Conservation (phyloP, 2,113 vertebrate genomes). For the Australoheros scitulus region DNA sequence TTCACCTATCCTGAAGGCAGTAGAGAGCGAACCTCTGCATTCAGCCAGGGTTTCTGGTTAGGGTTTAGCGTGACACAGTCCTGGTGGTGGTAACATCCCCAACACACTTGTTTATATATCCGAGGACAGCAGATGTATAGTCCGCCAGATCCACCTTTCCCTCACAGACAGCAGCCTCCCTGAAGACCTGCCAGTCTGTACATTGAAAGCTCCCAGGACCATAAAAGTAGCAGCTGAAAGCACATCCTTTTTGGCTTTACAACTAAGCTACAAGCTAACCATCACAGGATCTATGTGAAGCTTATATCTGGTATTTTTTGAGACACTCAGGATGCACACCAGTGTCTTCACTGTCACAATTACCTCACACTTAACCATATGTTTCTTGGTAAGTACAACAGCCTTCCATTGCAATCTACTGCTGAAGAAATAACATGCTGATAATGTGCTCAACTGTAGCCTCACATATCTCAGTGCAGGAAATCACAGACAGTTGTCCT, state of each 20-base stretch:
- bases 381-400: neutral
- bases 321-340: neutral
- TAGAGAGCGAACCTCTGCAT: too few relatives aligned
- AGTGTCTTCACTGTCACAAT: neutral
- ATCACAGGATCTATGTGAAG: neutral
- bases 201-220: too few relatives aligned
- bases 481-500: conserved; percentile 66
- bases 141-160: too few relatives aligned
- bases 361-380: neutral
- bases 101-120: too few relatives aligned
- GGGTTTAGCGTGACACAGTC: too few relatives aligned
- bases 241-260: neutral
- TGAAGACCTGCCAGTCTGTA: too few relatives aligned
- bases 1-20: too few relatives aligned
- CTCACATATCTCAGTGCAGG: conserved; percentile 45
- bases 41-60: too few relatives aligned
- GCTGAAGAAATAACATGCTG: conserved; percentile 9
- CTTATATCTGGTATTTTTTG: neutral
- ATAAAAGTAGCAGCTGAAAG: neutral
- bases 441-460: conserved; percentile 16
- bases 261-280: neutral
- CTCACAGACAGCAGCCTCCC: too few relatives aligned
- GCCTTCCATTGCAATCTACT: neutral
- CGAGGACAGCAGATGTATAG: too few relatives aligned
- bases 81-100: too few relatives aligned